These are phyloP conservation scores for Sporophila hypoxantha DNA, from an alignment of 2,113 vertebrate species.

Conservation along the genomic window DNA sequence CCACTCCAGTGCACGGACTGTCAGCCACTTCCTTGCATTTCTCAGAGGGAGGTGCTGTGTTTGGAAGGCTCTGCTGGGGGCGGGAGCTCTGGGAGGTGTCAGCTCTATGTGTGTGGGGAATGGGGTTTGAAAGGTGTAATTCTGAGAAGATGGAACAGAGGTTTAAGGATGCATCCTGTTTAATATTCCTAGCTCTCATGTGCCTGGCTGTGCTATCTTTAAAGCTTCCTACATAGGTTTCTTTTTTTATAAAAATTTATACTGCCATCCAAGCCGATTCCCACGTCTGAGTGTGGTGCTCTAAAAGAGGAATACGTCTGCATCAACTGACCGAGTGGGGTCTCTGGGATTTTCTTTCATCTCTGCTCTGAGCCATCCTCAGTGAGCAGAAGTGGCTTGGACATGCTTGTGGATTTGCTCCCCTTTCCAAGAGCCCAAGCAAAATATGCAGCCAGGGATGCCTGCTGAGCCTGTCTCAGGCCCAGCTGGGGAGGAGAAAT, in stretches of 20 bases:
- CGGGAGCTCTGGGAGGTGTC: rapidly evolving
- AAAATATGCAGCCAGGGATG: background rate
- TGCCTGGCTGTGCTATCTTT: conserved; percentile 26
- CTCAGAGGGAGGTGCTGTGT: background rate
- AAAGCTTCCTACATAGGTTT: conserved; percentile 38
- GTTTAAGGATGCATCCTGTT: background rate
- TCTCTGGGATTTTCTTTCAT: conserved; percentile 1
- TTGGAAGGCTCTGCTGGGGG: background rate
- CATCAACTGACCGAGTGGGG: background rate
- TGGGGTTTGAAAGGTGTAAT: background rate
- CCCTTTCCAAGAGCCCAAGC: background rate
- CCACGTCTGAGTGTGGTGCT: background rate
- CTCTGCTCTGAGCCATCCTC: background rate
- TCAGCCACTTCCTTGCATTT: background rate
- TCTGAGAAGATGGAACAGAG: background rate
- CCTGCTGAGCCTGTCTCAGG: background rate
- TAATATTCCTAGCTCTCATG: background rate
- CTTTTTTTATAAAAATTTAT: conserved; percentile 28
- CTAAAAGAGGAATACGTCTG: background rate
- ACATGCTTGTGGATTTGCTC: background rate
- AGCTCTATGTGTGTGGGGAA: rapidly evolving
- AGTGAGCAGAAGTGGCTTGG: background rate
- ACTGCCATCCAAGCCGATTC: conserved; percentile 1
- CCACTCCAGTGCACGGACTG: background rate
- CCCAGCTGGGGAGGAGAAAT: background rate